A percentile compares a stretch with the other conserved stretches of the same genome.
Conservation (phyloP, 2,888 invertebrate genomes). For the Allophyes oxyacanthae region DNA sequence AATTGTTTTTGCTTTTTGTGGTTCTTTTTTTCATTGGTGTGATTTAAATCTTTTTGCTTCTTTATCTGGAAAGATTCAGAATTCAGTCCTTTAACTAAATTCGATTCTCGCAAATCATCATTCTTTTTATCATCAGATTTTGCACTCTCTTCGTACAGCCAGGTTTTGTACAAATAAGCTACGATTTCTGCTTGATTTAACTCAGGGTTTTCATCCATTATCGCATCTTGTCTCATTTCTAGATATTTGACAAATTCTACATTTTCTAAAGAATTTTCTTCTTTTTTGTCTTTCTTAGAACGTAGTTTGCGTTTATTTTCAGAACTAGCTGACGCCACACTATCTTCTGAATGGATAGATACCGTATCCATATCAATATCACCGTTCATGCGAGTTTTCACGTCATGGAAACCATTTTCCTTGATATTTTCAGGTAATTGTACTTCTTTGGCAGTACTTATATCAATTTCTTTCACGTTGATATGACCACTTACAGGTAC, state of each 20-base stretch:
- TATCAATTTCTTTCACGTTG: conserved; percentile 47
- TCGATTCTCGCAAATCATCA: conserved; percentile 64
- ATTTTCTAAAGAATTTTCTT: conserved; percentile 61
- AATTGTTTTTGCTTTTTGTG: conserved; percentile 39
- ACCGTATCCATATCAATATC: conserved; percentile 57
- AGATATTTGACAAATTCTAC: conserved; percentile 84
- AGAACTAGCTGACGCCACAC: conserved; percentile 46
- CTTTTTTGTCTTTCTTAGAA: conserved; percentile 45
- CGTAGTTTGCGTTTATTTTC: conserved; percentile 60
- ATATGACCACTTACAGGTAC: conserved; percentile 17
- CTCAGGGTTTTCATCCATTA: conserved; percentile 86
- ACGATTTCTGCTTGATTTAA: conserved; percentile 79
- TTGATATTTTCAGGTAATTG: conserved; percentile 34
- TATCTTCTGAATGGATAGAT: conserved; percentile 59
- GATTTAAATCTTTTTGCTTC: conserved; percentile 25
- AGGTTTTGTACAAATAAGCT: conserved; percentile 83
- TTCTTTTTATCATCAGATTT: conserved; percentile 71
- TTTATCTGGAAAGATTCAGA: conserved; percentile 28
- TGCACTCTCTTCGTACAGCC: conserved; percentile 79
- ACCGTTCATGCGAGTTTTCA: conserved; percentile 21
- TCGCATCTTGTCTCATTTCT: conserved; percentile 80
- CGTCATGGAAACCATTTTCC: conserved; percentile 43
- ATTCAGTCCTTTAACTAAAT: conserved; percentile 67
- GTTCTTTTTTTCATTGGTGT: conserved; percentile 15
- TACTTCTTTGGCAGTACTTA: conserved; percentile 45